These are phyloP conservation scores for Accipiter virgatus DNA, from an alignment of 2,113 vertebrate species.

Conservation along the genomic window DNA sequence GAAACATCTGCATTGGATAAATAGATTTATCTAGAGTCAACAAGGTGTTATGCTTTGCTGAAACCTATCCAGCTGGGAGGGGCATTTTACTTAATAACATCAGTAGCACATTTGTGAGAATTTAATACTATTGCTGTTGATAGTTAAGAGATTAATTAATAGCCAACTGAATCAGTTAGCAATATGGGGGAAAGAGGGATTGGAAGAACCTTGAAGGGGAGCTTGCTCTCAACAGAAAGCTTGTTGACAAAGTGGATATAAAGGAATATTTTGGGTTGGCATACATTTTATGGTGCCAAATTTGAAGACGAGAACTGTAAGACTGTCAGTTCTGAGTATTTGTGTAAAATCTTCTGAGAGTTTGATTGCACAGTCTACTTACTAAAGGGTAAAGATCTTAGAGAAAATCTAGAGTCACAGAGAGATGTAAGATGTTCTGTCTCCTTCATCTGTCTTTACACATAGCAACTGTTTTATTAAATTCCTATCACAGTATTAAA, in stretches of 20 bases:
- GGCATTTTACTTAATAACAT: neutral
- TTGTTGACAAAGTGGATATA: neutral
- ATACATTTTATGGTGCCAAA: neutral
- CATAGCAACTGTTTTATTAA: neutral
- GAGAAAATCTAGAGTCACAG: neutral
- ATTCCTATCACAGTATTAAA: neutral
- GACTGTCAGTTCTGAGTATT: neutral
- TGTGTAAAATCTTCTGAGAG: neutral
- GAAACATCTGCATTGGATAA: neutral
- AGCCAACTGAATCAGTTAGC: neutral
- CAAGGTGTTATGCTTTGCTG: neutral
- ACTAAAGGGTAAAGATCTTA: neutral
- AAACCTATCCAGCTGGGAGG: neutral
- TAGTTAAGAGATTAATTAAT: neutral
- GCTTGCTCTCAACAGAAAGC: neutral
- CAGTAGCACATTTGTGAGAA: neutral
- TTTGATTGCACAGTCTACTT: neutral
- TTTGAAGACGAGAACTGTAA: neutral
- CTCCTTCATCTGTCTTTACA: neutral
- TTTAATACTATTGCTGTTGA: neutral
- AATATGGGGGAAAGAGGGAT: neutral
- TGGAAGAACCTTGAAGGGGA: neutral
- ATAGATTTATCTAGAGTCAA: slow-evolving; percentile 27
- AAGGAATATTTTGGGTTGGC: neutral
- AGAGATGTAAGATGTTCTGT: neutral